Conservation (phyloP, 2,113 vertebrate species). For the Telmatochromis sp. region DNA sequence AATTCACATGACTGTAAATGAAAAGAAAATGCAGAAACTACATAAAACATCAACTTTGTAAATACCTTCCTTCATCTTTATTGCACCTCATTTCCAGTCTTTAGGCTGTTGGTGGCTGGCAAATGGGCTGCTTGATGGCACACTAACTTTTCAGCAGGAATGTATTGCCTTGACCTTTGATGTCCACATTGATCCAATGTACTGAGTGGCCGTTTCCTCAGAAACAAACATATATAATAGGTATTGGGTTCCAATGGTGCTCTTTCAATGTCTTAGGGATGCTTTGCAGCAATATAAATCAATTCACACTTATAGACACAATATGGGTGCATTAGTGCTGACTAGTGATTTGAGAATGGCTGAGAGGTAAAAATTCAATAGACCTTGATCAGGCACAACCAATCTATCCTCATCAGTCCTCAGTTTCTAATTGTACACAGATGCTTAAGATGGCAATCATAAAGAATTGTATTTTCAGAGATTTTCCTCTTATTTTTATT, state of each 20-base stretch:
- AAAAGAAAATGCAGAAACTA: background rate
- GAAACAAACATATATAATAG: conserved; percentile 79
- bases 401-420: conserved; percentile 57
- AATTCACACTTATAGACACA: conserved; percentile 79
- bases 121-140: conserved; percentile 36
- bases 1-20: background rate
- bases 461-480: background rate
- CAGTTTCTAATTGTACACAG: conserved; percentile 36
- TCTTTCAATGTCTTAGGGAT: conserved; percentile 66
- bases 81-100: background rate
- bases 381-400: conserved; percentile 61
- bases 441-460: conserved; percentile 5
- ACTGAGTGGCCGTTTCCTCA: conserved; percentile 70
- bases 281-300: conserved; percentile 75
- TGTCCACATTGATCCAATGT: conserved; percentile 70
- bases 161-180: conserved; percentile 73
- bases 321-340: conserved; percentile 78
- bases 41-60: background rate
- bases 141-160: conserved; percentile 61
- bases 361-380: conserved; percentile 69
- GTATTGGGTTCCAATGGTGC: conserved; percentile 74
- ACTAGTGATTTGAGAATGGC: conserved; percentile 66
- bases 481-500: background rate
- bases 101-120: background rate
- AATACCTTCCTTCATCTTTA: background rate